Conservation (phyloP, 2,113 vertebrate genomes). For the Ranitomeya imitator region DNA sequence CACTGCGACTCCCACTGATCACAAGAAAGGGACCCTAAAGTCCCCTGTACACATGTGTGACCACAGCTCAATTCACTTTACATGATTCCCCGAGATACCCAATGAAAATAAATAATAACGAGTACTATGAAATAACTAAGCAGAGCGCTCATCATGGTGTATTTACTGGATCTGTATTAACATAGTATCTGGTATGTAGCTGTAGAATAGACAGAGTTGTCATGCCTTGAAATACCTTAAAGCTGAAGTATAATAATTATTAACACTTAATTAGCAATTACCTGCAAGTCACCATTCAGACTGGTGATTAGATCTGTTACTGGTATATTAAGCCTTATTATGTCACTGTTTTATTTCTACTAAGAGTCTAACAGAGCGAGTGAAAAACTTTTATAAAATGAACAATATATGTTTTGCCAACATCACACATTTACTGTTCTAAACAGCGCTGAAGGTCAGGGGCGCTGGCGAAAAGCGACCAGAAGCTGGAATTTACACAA, state of each 20-base stretch:
- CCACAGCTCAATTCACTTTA: too few relatives aligned
- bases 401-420: conserved; percentile 16
- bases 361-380: conserved; percentile 1
- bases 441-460: conserved; percentile 54
- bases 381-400: conserved; percentile 2
- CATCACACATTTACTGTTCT: conserved; percentile 42
- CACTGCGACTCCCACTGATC: too few relatives aligned
- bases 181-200: too few relatives aligned
- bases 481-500: conserved; percentile 50
- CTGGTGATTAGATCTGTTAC: neutral
- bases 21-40: too few relatives aligned
- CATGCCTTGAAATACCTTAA: neutral
- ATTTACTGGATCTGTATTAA: too few relatives aligned
- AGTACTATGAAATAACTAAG: too few relatives aligned
- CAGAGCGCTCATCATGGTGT: too few relatives aligned
- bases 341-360: neutral
- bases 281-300: neutral
- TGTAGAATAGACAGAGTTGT: neutral
- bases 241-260: neutral
- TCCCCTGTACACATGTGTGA: too few relatives aligned
- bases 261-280: neutral
- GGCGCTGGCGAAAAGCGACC: conserved; percentile 25
- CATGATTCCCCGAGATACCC: too few relatives aligned
- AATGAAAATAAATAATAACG: too few relatives aligned
- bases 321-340: neutral